Percentiles rank a stretch among this genome's conserved stretches.
Evolutionary conservation across 2,113 vertebrate species (phyloP).

Genomic region (Pelusios castaneus): DNA sequence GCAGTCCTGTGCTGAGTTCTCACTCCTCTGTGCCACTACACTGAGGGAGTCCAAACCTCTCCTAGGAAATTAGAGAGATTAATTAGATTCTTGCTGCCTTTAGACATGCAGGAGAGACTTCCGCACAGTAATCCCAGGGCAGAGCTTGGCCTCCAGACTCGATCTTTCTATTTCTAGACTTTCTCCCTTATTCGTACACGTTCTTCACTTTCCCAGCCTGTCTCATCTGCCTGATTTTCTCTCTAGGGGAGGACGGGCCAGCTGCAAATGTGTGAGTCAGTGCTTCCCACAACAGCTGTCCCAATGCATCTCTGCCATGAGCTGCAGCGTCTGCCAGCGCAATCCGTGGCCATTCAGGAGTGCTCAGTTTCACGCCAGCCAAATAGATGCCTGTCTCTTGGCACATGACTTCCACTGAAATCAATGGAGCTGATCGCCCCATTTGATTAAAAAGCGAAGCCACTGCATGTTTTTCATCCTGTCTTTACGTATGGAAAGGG

Average conservation of each 20-base stretch:
- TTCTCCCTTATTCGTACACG: not conserved
- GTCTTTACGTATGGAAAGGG: not conserved
- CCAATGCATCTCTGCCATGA: not conserved
- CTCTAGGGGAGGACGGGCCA: not conserved
- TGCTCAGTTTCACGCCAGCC: not conserved
- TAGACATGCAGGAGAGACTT: fast-evolving
- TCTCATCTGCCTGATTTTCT: not conserved
- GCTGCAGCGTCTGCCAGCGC: not conserved
- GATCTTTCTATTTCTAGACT: not conserved
- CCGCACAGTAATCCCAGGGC: not conserved
- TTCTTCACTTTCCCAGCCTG: not conserved
- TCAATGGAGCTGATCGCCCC: not conserved
- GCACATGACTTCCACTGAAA: not conserved
- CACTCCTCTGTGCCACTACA: not conserved
- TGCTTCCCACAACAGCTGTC: not conserved
- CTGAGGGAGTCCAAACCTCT: too few species aligned
- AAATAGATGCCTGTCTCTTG: not conserved
- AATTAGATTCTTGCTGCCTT: too few species aligned
- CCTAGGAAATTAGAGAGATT: too few species aligned
- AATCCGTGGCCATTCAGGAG: not conserved
- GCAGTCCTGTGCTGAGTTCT: not conserved
- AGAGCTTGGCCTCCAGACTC: not conserved
- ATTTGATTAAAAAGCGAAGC: not conserved
- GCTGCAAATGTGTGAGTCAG: not conserved
- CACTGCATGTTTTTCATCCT: not conserved